Conservation (phyloP, 2,113 vertebrate genomes). For the Eulacestoma nigropectus region DNA sequence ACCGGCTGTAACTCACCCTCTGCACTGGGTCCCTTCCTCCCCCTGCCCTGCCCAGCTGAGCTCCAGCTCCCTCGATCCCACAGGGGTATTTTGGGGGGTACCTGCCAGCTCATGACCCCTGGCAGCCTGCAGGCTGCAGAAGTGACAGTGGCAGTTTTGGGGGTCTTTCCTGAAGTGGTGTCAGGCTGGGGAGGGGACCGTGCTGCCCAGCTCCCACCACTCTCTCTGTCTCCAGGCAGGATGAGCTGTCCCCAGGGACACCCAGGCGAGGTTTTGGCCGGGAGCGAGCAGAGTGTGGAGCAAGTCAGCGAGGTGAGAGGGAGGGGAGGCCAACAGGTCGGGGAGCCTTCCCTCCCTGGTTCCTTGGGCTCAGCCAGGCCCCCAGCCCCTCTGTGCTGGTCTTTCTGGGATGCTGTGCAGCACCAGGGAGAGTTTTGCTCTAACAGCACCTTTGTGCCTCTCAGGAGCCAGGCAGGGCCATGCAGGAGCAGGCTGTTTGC, state of each 20-base stretch:
- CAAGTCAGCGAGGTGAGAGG: neutral
- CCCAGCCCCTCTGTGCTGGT: neutral
- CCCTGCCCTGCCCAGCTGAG: neutral
- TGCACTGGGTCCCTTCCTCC: neutral
- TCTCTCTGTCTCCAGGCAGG: neutral
- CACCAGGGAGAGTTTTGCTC: neutral
- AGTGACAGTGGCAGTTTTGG: fast-evolving
- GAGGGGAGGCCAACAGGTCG: neutral
- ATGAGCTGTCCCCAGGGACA: neutral
- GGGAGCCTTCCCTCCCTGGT: neutral
- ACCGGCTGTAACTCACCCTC: neutral
- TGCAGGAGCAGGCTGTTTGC: neutral
- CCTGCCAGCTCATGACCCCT: fast-evolving
- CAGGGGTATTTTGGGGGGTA: neutral
- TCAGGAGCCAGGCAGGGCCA: neutral
- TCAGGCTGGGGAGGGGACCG: neutral
- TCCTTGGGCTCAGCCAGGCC: neutral
- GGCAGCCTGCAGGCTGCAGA: neutral
- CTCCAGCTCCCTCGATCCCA: neutral
- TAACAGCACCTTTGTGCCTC: neutral
- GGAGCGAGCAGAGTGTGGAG: neutral
- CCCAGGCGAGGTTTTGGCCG: neutral
- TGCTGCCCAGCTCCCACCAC: neutral
- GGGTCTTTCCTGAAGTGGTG: neutral
- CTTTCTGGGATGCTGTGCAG: neutral